Percentiles rank a stretch among this genome's conserved stretches.
phyloP scores from a whole-genome alignment of 2,797 vertebrate species.

The Ctenopoma multispine region DNA sequence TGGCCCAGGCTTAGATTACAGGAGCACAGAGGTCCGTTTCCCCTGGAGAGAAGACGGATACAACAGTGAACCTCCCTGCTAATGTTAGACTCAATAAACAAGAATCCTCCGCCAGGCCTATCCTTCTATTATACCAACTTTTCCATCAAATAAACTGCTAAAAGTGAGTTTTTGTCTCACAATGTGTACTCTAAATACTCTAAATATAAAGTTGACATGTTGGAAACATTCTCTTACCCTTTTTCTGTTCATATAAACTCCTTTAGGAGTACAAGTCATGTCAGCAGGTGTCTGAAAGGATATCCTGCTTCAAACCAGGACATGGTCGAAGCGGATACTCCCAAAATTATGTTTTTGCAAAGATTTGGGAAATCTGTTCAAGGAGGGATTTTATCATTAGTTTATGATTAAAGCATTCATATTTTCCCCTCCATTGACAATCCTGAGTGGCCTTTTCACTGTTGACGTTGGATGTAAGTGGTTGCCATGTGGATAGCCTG shows the following conservation, averaged over 20 bases:
- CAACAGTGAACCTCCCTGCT: slow-evolving; percentile 62
- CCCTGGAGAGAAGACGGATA: slow-evolving; percentile 70
- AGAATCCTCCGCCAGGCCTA: slow-evolving; percentile 25
- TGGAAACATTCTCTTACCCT: background rate
- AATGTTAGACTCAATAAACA: slow-evolving; percentile 74
- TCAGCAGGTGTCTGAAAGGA: slow-evolving; percentile 57
- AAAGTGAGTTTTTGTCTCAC: slow-evolving; percentile 18
- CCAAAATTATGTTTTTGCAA: slow-evolving; percentile 9
- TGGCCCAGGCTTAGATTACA: slow-evolving; percentile 80
- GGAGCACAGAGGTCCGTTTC: slow-evolving; percentile 71
- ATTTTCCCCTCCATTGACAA: slow-evolving; percentile 10
- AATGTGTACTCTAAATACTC: no score
- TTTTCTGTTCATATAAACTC: slow-evolving; percentile 24
- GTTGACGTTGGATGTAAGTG: slow-evolving; percentile 36
- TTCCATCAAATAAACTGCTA: slow-evolving; percentile 46
- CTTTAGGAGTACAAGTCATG: slow-evolving; percentile 18
- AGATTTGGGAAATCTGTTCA: slow-evolving; percentile 7
- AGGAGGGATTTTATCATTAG: background rate
- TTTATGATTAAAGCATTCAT: slow-evolving; percentile 11
- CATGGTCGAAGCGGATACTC: background rate
- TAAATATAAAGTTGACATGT: background rate
- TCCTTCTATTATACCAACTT: slow-evolving; percentile 12
- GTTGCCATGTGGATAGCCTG: slow-evolving; percentile 58
- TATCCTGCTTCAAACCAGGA: slow-evolving; percentile 55
- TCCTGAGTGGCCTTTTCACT: slow-evolving; percentile 31